phyloP scores from a whole-genome alignment of 2,888 invertebrate species.

The Agrotis segetum region DNA sequence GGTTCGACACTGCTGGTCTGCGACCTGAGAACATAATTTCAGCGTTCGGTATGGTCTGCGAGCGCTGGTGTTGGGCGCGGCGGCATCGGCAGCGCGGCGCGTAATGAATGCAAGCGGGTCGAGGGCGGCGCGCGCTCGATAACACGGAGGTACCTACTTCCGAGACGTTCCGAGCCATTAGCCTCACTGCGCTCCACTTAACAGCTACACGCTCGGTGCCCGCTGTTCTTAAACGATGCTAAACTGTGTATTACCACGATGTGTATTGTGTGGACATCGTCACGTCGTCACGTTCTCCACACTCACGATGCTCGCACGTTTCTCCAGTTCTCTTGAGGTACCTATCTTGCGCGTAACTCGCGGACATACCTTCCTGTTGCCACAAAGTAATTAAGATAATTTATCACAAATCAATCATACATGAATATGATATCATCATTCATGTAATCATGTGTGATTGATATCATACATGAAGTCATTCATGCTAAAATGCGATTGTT shows the following conservation, averaged over 20 bases:
- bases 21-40: too few relatives aligned
- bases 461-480: slow-evolving; percentile 6
- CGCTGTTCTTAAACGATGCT: slow-evolving; percentile 54
- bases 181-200: slow-evolving; percentile 77
- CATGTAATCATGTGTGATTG: too few relatives aligned
- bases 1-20: too few relatives aligned
- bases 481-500: neutral
- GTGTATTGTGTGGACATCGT: neutral
- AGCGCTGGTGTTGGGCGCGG: slow-evolving; percentile 11
- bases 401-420: slow-evolving; percentile 31
- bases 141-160: slow-evolving; percentile 78
- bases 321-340: slow-evolving; percentile 19
- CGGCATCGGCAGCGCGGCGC: slow-evolving; percentile 44
- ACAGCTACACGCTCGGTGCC: slow-evolving; percentile 59
- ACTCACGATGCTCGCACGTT: slow-evolving; percentile 10
- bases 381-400: slow-evolving; percentile 29
- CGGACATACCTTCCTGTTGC: neutral
- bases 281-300: slow-evolving; percentile 16
- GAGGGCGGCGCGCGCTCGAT: slow-evolving; percentile 73
- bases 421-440: neutral
- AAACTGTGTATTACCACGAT: slow-evolving; percentile 34
- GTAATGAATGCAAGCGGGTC: slow-evolving; percentile 79
- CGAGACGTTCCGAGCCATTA: slow-evolving; percentile 87
- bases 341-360: slow-evolving; percentile 3
- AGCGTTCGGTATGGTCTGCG: neutral